Evolutionary conservation across 2,113 vertebrate genomes (phyloP).

Genomic region (Irena cyanogastra): DNA sequence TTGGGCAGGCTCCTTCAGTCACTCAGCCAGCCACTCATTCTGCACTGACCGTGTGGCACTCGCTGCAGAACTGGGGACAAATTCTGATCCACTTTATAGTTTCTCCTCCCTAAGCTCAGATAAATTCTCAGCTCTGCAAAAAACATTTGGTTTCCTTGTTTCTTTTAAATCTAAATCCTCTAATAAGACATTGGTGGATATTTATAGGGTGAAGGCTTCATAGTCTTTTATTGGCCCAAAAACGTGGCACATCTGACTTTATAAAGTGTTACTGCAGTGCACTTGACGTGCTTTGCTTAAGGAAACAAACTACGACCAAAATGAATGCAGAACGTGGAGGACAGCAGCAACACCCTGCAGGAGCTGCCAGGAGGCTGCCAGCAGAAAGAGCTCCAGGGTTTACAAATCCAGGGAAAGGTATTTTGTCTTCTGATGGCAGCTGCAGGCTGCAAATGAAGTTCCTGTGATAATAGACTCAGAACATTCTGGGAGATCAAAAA

Average conservation of each 20-base stretch:
- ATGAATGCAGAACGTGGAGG: not conserved
- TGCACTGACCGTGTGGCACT: slow-evolving; percentile 1
- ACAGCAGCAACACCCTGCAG: not conserved
- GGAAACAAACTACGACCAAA: not conserved
- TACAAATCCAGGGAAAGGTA: not conserved
- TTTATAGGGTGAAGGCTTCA: not conserved
- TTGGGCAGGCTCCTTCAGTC: slow-evolving; percentile 22
- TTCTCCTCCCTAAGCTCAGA: not conserved
- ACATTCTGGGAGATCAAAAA: not conserved
- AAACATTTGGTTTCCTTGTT: slow-evolving; percentile 16
- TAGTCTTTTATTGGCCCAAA: not conserved
- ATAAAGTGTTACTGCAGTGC: not conserved
- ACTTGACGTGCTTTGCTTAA: not conserved
- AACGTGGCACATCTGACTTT: not conserved
- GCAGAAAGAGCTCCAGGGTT: not conserved
- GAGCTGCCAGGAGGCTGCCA: not conserved
- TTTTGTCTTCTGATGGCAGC: not conserved
- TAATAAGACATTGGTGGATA: not conserved
- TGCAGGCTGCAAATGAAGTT: not conserved
- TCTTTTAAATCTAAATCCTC: not conserved
- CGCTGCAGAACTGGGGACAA: not conserved
- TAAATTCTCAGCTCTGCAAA: not conserved
- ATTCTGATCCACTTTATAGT: not conserved
- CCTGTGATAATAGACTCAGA: too few species aligned
- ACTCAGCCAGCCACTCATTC: not conserved